These are phyloP conservation scores for Petrocephalus schoutedeni DNA, from an alignment of 2,797 vertebrate genomes.

Conservation along the genomic window DNA sequence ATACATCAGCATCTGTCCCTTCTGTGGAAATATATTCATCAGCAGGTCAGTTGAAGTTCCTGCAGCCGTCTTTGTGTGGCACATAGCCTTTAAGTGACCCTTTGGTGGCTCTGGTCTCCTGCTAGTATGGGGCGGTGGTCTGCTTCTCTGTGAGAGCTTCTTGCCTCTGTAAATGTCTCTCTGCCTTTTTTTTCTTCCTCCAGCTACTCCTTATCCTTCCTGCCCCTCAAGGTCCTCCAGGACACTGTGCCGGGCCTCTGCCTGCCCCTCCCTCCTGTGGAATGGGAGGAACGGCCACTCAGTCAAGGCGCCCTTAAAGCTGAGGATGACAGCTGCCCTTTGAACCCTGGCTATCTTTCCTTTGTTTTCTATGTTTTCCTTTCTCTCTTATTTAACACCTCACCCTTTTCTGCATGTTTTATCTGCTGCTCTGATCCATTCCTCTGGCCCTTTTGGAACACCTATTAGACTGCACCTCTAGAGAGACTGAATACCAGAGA, in stretches of 20 bases:
- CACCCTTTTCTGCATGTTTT: background rate
- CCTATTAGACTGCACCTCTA: background rate
- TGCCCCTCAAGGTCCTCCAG: conserved; percentile 7
- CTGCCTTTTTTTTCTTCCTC: background rate
- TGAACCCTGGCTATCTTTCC: background rate
- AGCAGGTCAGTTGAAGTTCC: background rate
- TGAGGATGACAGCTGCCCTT: background rate
- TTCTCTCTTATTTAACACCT: background rate
- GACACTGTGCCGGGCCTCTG: background rate
- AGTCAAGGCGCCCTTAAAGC: background rate
- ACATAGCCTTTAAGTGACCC: background rate
- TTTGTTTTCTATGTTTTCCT: background rate
- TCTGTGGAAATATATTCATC: background rate
- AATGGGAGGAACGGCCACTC: background rate
- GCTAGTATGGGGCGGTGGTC: background rate
- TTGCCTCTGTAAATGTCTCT: background rate
- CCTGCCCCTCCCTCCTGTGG: conserved; percentile 10
- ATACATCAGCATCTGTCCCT: background rate
- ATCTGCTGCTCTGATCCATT: background rate
- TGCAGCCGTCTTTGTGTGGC: background rate
- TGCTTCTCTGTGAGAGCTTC: background rate
- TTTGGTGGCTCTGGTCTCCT: background rate
- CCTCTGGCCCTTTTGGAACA: background rate
- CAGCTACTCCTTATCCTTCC: conserved; percentile 21
- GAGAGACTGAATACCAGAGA: background rate